phyloP scores from a whole-genome alignment of 2,888 invertebrate species.

The Drosophila gaucha region DNA sequence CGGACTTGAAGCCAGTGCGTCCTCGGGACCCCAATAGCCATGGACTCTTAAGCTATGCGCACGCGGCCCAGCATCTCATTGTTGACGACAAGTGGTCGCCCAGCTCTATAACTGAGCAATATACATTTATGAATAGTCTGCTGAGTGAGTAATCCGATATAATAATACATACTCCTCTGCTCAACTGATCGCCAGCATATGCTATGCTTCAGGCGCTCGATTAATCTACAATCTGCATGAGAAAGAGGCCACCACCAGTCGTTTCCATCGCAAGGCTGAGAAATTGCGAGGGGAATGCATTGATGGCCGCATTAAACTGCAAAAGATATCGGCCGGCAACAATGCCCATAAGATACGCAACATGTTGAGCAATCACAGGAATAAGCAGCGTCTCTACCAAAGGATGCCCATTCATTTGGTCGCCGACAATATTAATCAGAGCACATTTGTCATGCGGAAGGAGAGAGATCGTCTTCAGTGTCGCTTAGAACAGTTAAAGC shows the following conservation, averaged over 20 bases:
- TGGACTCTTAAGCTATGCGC: not conserved
- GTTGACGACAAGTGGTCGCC: not conserved
- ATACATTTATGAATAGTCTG: not conserved
- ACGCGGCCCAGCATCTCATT: not conserved
- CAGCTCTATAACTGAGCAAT: not conserved
- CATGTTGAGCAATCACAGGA: constrained; percentile 77
- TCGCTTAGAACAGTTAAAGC: constrained; percentile 65
- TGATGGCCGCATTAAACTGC: constrained; percentile 77
- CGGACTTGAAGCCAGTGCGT: not conserved
- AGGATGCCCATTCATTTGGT: constrained; percentile 81
- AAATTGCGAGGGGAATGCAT: constrained; percentile 73
- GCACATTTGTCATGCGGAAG: constrained; percentile 82
- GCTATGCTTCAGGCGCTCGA: not conserved
- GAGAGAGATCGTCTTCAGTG: constrained; percentile 79
- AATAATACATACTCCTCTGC: not conserved
- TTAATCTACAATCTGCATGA: not conserved
- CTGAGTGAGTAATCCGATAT: not conserved
- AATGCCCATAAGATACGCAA: constrained; percentile 77
- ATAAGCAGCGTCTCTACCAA: constrained; percentile 81
- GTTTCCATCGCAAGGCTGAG: constrained; percentile 48
- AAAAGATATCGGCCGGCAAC: constrained; percentile 69
- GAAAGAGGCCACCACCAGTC: constrained; percentile 23
- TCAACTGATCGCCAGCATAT: not conserved
- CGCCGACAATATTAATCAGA: constrained; percentile 82
- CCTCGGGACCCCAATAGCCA: not conserved